A percentile compares a stretch with the other conserved stretches of the same genome.
Conservation (phyloP, 2,888 invertebrate species). For the Resseliella maxima region DNA sequence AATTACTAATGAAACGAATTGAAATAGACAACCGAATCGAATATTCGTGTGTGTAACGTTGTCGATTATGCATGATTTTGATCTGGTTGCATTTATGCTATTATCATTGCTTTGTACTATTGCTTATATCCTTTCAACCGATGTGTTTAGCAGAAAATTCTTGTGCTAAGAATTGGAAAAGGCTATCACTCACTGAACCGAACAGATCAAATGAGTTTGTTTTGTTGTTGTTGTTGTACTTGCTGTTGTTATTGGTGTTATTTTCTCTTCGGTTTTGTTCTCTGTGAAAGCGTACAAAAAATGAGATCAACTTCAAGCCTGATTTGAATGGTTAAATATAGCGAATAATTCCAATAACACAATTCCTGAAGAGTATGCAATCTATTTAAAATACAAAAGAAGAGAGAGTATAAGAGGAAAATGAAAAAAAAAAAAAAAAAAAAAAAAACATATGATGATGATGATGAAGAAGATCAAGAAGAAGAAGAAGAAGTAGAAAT, state of each 20-base stretch:
- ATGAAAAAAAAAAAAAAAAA: no score
- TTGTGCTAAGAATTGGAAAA: not conserved
- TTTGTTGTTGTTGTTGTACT: not conserved
- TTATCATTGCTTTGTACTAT: not conserved
- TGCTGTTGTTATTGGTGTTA: no score
- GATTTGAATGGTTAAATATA: not conserved
- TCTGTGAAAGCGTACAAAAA: no score
- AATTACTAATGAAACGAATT: conserved; percentile 32
- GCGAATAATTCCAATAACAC: not conserved
- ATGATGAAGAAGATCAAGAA: no score
- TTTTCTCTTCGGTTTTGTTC: no score
- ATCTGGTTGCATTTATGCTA: not conserved
- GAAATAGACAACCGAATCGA: conserved; percentile 28
- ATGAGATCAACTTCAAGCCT: not conserved
- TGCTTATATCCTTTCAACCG: not conserved
- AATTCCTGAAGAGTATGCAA: not conserved
- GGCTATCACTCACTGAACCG: conserved; percentile 8
- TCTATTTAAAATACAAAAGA: not conserved
- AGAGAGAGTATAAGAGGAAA: no score
- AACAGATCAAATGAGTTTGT: not conserved
- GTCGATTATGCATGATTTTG: not conserved
- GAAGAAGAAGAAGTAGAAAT: no score
- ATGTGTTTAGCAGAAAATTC: not conserved
- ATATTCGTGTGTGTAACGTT: not conserved
- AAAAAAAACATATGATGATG: no score